These are phyloP conservation scores for Leptodactylus fallax DNA, from an alignment of 2,797 vertebrate genomes.

Conservation along the genomic window DNA sequence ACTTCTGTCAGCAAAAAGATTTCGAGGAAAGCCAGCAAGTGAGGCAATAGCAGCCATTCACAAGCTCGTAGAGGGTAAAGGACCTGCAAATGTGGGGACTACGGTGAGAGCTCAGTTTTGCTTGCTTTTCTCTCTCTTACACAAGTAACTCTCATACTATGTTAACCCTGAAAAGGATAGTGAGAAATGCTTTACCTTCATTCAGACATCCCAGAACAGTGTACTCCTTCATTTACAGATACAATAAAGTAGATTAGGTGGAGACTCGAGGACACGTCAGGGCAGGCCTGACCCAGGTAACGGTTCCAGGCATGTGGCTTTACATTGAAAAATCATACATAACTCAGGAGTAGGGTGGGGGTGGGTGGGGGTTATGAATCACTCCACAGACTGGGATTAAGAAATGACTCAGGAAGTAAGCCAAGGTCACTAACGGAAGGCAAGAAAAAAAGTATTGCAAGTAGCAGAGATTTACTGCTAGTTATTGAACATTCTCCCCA, in stretches of 20 bases:
- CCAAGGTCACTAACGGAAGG: constrained; percentile 34
- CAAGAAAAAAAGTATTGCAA: constrained; percentile 24
- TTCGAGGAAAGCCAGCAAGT: constrained; percentile 77
- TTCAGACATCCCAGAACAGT: not conserved
- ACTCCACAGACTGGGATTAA: constrained; percentile 32
- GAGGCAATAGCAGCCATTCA: constrained; percentile 80
- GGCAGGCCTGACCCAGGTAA: constrained; percentile 33
- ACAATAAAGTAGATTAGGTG: constrained; percentile 26
- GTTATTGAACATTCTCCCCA: not conserved
- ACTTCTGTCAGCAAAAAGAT: constrained; percentile 84
- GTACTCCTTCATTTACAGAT: not conserved
- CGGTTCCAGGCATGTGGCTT: constrained; percentile 25
- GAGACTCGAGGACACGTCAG: constrained; percentile 5
- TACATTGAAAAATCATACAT: constrained; percentile 22
- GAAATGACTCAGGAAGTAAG: constrained; percentile 46
- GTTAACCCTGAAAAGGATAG: not conserved
- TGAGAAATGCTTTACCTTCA: not conserved
- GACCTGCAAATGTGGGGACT: constrained; percentile 76
- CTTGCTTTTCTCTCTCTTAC: not conserved
- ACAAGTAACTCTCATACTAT: not conserved
- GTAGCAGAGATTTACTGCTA: constrained; percentile 20
- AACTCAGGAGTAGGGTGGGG: constrained; percentile 1
- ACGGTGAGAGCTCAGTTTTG: constrained; percentile 76
- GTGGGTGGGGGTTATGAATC: constrained; percentile 42
- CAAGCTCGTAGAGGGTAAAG: constrained; percentile 82